These are phyloP conservation scores for Virgularia gustaviana DNA, from an alignment of 92 coral and sea anemone species.

Conservation along the genomic window DNA sequence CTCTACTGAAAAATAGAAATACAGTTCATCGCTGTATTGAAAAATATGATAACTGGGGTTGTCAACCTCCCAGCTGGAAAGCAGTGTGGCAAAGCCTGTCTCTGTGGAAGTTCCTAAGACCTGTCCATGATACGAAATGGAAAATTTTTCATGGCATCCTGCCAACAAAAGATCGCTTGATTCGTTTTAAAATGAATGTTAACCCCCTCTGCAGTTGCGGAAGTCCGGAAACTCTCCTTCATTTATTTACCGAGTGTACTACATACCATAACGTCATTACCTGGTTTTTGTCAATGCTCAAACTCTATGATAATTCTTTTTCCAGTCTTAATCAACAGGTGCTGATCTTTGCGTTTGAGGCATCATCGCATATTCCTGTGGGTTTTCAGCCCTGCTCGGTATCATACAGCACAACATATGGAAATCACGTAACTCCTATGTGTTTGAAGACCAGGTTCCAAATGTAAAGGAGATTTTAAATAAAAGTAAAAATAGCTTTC, in stretches of 20 bases:
- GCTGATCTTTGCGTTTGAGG: background rate
- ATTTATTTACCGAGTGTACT: background rate
- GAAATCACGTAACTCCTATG: background rate
- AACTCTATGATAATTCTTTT: background rate
- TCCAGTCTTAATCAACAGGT: background rate
- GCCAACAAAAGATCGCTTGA: background rate
- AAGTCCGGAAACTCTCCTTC: background rate
- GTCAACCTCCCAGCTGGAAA: background rate
- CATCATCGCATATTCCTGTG: background rate
- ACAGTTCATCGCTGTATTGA: slow-evolving; percentile 3
- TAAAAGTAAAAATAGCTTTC: background rate
- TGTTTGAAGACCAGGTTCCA: background rate
- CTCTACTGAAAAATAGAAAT: background rate
- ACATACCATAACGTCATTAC: background rate
- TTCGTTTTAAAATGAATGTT: too few species aligned
- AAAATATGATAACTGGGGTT: background rate
- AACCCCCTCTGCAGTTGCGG: background rate
- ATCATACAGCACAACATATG: background rate
- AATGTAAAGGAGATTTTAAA: background rate
- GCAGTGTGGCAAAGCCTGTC: background rate
- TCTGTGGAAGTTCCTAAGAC: background rate
- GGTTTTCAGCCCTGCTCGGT: background rate
- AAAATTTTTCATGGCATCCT: background rate
- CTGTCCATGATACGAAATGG: background rate
- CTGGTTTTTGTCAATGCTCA: background rate